These are phyloP conservation scores for Cremastinae sp. DNA, from an alignment of 2,888 invertebrate genomes.

Conservation along the genomic window DNA sequence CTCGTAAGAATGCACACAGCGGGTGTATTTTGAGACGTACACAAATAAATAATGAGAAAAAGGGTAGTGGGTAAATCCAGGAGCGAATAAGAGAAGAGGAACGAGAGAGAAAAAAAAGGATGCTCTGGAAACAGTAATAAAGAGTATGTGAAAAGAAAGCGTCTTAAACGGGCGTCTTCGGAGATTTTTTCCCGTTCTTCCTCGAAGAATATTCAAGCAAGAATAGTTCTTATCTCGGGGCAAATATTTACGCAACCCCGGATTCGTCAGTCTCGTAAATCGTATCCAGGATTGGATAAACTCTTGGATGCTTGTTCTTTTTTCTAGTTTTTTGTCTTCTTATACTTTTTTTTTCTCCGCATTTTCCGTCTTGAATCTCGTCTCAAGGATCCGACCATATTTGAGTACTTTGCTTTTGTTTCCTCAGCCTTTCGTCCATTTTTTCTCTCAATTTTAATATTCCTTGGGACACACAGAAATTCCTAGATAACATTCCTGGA, in stretches of 20 bases:
- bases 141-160: conserved; percentile 14
- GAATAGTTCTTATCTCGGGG: conserved; percentile 52
- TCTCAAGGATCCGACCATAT: not conserved
- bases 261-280: conserved; percentile 47
- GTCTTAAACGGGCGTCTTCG: conserved; percentile 38
- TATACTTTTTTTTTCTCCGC: not conserved
- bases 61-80: conserved; percentile 25
- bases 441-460: not conserved
- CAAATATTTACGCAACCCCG: conserved; percentile 63
- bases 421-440: conserved; percentile 2
- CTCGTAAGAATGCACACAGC: conserved; percentile 22
- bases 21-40: no score
- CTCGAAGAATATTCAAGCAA: conserved; percentile 19
- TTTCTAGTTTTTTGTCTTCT: not conserved
- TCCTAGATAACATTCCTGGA: no score
- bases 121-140: conserved; percentile 23
- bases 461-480: not conserved
- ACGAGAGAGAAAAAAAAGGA: conserved; percentile 4
- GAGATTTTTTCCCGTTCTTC: not conserved
- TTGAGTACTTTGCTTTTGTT: conserved; percentile 46
- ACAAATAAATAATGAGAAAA: conserved; percentile 10
- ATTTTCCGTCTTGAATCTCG: not conserved
- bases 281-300: conserved; percentile 37
- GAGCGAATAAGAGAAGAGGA: conserved; percentile 18
- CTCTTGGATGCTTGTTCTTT: conserved; percentile 21